Evolutionary conservation across 2,797 vertebrate species (phyloP), one percentile per base, ranked within the genome.

Genomic region (Alosa sapidissima): DNA sequence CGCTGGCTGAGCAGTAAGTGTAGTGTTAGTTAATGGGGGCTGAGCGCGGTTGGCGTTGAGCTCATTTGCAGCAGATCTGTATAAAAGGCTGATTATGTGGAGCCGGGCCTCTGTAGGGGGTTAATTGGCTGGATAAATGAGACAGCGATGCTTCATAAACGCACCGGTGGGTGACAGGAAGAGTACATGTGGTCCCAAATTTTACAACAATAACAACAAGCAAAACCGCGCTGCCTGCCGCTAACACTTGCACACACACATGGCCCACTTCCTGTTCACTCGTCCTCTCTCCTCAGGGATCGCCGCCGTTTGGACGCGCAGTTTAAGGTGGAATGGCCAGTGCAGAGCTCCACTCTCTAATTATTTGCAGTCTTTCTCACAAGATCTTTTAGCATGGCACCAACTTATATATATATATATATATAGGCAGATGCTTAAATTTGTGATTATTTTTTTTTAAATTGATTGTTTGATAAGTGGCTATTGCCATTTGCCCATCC

Each of bases 151-250:
- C 85, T 89, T 91, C 90, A 87, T 81, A 87, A 88, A 84, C 84
- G 88, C 86, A 89, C 88, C 86, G 85, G 82, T 87, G 83, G 89
- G 87, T 85, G 87, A 88, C 86, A 82, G 88, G 83, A 90, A 88
- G 88, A 89, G 88, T 88, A 88, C 90, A 92, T 90, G 89, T 87
- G 89, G 84, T 90, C 78, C 84, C 86, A 86, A 83, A 60, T 91
- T 91, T 90, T 91, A 89, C 87, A 91, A 86, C 87, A 65, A 88
- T 84, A 84, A 84, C 87, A 87, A 87, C 89, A 85, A 75, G 84
- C 72, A 78, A 45, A 85, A 87, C 65, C 65, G 5, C 33, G 85
- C 85, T 87, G 87, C 58, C 81, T 83, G 28, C 86, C 45, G 89
- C 85, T 86, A 36, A 89, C 87, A 87, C 49, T 86, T 83, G 72